phyloP scores from a whole-genome alignment of 1,140 invertebrate genomes.

The Phthorimaea operculella region DNA sequence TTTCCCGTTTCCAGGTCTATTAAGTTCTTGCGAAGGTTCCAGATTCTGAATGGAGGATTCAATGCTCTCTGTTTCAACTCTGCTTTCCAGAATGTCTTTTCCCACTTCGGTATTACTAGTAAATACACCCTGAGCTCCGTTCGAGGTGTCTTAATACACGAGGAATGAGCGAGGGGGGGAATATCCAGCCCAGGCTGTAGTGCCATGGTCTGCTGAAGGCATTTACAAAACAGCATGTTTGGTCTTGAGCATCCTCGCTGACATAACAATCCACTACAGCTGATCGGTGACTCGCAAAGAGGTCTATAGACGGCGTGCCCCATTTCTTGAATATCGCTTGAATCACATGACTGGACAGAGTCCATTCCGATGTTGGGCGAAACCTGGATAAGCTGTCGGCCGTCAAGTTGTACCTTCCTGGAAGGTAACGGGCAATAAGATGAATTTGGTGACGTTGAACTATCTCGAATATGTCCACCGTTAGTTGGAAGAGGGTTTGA shows the following conservation, averaged over 20 bases:
- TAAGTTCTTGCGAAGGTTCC: background rate
- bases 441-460: no score
- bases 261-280: conserved; percentile 24
- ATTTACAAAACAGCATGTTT: conserved; percentile 18
- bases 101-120: conserved; percentile 11
- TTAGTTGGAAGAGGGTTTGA: no score
- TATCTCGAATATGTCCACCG: no score
- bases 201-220: conserved; percentile 29
- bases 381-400: no score
- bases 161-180: conserved; percentile 29
- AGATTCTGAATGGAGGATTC: conserved; percentile 5
- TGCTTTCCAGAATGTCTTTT: conserved; percentile 12
- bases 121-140: conserved; percentile 6
- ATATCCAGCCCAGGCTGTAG: conserved; percentile 25
- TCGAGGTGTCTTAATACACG: conserved; percentile 23
- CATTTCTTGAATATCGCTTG: background rate
- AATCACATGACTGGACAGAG: background rate
- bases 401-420: no score
- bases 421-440: no score
- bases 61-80: conserved; percentile 9
- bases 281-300: conserved; percentile 6
- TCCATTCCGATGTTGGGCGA: background rate
- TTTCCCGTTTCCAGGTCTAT: background rate
- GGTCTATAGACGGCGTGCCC: background rate
- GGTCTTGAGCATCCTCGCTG: conserved; percentile 19